Evolutionary conservation across 2,113 vertebrate genomes (phyloP).

Genomic region (Orthochromis malagaraziensis): DNA sequence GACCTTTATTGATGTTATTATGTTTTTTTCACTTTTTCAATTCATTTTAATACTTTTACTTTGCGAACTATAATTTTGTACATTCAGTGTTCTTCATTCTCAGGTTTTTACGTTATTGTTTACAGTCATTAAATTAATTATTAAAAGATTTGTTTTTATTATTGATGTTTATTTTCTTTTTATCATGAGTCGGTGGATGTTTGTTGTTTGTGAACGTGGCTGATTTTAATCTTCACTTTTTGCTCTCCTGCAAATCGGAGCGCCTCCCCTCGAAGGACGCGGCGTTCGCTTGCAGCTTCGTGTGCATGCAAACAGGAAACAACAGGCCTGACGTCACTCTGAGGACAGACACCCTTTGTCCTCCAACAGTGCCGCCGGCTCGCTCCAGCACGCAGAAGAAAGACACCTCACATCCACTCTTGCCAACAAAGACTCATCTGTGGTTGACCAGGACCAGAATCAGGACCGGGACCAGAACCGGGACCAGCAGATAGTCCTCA

Average conservation of each 20-base stretch:
- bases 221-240: background rate
- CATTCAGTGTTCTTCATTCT: background rate
- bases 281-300: background rate
- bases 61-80: background rate
- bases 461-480: background rate
- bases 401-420: background rate
- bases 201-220: background rate
- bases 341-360: background rate
- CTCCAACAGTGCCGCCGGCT: background rate
- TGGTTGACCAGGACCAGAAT: background rate
- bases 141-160: background rate
- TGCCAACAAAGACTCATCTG: constrained; percentile 7
- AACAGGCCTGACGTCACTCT: background rate
- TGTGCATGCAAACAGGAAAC: background rate
- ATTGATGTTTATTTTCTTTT: background rate
- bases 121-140: background rate
- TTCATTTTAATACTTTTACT: background rate
- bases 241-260: background rate
- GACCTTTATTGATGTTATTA: background rate
- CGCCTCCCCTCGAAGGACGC: background rate
- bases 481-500: background rate
- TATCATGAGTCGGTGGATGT: background rate
- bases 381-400: constrained; percentile 10
- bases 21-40: background rate
- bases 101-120: background rate